Evolutionary conservation across 2,797 vertebrate genomes (phyloP).

Genomic region (Aplochiton taeniatus): DNA sequence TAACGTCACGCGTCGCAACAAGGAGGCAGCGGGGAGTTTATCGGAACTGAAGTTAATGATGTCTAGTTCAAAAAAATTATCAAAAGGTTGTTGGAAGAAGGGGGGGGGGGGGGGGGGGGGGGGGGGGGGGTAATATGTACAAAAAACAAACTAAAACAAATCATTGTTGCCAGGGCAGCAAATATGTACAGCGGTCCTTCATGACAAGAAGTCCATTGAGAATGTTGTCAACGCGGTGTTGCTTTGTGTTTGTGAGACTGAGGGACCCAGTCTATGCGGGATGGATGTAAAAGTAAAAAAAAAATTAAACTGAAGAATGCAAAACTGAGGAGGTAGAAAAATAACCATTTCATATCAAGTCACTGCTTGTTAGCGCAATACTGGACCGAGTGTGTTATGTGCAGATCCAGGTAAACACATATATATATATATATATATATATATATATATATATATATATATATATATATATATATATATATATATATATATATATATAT

Average conservation of each 20-base stretch:
- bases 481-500: too few relatives aligned
- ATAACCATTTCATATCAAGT: conserved; percentile 33
- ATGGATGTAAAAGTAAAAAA: neutral
- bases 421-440: too few relatives aligned
- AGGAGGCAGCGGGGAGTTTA: neutral
- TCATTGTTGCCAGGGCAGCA: conserved; percentile 5
- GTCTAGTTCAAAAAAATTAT: conserved; percentile 20
- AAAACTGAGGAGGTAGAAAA: conserved; percentile 50
- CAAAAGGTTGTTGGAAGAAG: conserved; percentile 11
- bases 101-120: too few relatives aligned
- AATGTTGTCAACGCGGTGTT: neutral
- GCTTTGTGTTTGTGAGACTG: neutral
- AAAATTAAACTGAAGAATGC: conserved; percentile 13
- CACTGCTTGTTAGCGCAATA: neutral
- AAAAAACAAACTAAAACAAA: conserved; percentile 30
- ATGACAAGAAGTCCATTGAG: conserved; percentile 10
- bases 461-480: too few relatives aligned
- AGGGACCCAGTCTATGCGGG: neutral
- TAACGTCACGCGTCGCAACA: neutral
- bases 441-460: too few relatives aligned
- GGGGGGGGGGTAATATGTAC: conserved; percentile 26
- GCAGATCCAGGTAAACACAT: neutral
- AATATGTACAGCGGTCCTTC: conserved; percentile 39
- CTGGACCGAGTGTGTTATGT: neutral
- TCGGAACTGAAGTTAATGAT: conserved; percentile 12